phyloP scores from a whole-genome alignment of 1,140 invertebrate species.

The Drosophila azteca region DNA sequence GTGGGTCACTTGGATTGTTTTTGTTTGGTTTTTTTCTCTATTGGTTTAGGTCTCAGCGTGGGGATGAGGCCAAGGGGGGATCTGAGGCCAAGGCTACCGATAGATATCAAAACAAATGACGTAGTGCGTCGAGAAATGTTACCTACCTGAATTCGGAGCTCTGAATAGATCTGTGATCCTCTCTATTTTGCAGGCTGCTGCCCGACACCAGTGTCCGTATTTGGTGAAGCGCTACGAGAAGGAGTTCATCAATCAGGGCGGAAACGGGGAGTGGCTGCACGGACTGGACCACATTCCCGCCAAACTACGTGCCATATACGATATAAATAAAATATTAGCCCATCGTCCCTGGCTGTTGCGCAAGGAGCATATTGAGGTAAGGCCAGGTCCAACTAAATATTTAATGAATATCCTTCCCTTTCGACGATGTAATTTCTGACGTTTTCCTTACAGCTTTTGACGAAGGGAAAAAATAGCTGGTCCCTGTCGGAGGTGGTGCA shows the following conservation, averaged over 20 bases:
- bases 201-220: conserved; percentile 93
- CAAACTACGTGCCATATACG: conserved; percentile 92
- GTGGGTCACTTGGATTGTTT: conserved; percentile 38
- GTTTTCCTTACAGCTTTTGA: conserved; percentile 87
- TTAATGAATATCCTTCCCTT: conserved; percentile 53
- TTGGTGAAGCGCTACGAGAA: conserved; percentile 92
- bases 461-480: conserved; percentile 92
- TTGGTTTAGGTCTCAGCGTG: not conserved
- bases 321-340: conserved; percentile 95
- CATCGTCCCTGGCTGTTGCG: conserved; percentile 94
- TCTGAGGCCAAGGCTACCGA: conserved; percentile 44
- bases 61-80: not conserved
- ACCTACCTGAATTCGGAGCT: conserved; percentile 26
- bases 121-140: conserved; percentile 46
- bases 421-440: no score
- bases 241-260: conserved; percentile 92
- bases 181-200: conserved; percentile 88
- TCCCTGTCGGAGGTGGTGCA: conserved; percentile 94
- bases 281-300: conserved; percentile 90
- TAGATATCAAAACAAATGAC: conserved; percentile 45
- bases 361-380: conserved; percentile 92
- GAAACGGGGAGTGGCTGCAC: conserved; percentile 91
- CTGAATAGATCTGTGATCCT: conserved; percentile 3
- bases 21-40: not conserved
- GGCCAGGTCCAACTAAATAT: conserved; percentile 21